phyloP scores from a whole-genome alignment of 2,797 vertebrate species.

The Erpetoichthys calabaricus region DNA sequence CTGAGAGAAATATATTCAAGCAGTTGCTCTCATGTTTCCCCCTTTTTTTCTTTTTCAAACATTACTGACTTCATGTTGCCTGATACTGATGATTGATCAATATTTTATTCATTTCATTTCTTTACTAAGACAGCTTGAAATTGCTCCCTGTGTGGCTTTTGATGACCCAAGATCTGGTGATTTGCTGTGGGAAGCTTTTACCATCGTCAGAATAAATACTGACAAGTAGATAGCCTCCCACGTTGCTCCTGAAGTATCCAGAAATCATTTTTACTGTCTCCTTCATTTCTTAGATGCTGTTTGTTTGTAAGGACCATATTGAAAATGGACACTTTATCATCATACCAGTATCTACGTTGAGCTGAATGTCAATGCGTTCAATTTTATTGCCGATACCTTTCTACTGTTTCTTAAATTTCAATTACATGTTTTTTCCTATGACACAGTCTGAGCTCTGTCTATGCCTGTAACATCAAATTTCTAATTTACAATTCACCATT shows the following conservation, averaged over 20 bases:
- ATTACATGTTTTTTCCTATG: background rate
- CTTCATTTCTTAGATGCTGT: background rate
- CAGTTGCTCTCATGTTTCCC: too few species aligned
- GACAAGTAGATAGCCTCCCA: background rate
- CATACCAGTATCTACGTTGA: background rate
- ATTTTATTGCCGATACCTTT: background rate
- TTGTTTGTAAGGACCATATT: background rate
- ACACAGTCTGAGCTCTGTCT: too few species aligned
- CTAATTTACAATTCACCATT: too few species aligned
- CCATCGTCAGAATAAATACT: background rate
- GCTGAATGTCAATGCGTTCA: background rate
- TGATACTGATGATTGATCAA: conserved; percentile 2
- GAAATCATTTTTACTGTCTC: too few species aligned
- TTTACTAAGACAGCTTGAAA: conserved; percentile 4
- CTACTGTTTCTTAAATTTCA: background rate
- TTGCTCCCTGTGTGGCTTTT: background rate
- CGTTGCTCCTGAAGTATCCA: too few species aligned
- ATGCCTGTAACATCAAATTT: too few species aligned
- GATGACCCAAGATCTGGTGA: background rate
- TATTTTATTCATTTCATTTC: background rate
- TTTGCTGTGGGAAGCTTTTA: background rate
- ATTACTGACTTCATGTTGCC: conserved; percentile 6
- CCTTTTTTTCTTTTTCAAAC: background rate
- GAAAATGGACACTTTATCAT: background rate
- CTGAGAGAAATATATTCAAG: too few species aligned